A percentile compares a stretch with the other conserved stretches of the same genome.
phyloP scores from a whole-genome alignment of 2,888 invertebrate genomes.

The Acleris holmiana region DNA sequence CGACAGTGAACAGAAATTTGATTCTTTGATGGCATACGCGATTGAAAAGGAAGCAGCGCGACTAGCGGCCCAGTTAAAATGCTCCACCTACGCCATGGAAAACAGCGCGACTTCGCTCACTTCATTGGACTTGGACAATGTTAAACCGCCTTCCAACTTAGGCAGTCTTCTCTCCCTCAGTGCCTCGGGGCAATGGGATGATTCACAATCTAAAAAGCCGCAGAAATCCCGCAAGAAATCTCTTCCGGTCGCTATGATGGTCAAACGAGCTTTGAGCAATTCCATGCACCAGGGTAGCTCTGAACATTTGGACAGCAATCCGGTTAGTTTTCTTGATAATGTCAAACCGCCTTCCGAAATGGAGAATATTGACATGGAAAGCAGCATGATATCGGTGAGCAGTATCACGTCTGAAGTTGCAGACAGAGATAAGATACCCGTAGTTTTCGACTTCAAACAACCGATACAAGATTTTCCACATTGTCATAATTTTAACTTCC shows the following conservation, averaged over 20 bases:
- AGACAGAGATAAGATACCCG: slow-evolving; percentile 75
- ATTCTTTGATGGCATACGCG: slow-evolving; percentile 88
- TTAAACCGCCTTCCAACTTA: slow-evolving; percentile 91
- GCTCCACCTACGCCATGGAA: slow-evolving; percentile 73
- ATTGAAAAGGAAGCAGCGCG: slow-evolving; percentile 91
- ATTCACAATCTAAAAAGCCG: slow-evolving; percentile 62
- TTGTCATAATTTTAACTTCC: slow-evolving; percentile 68
- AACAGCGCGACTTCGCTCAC: slow-evolving; percentile 85
- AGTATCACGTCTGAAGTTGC: slow-evolving; percentile 92
- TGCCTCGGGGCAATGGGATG: slow-evolving; percentile 81
- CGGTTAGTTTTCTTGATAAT: slow-evolving; percentile 89
- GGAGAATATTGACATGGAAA: slow-evolving; percentile 91
- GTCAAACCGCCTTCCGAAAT: slow-evolving; percentile 93
- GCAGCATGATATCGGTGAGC: slow-evolving; percentile 93
- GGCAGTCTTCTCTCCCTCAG: slow-evolving; percentile 86
- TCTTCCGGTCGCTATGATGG: slow-evolving; percentile 88
- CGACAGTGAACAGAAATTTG: slow-evolving; percentile 79
- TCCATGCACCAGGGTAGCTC: slow-evolving; percentile 81
- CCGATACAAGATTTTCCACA: slow-evolving; percentile 80
- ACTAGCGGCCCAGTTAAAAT: slow-evolving; percentile 77
- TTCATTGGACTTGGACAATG: slow-evolving; percentile 88
- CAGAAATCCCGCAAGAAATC: slow-evolving; percentile 87
- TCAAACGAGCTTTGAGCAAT: slow-evolving; percentile 88
- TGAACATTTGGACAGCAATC: slow-evolving; percentile 86
- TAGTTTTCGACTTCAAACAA: slow-evolving; percentile 85